These are phyloP conservation scores for Rapana venosa DNA, from an alignment of 2,888 invertebrate genomes.

Conservation along the genomic window DNA sequence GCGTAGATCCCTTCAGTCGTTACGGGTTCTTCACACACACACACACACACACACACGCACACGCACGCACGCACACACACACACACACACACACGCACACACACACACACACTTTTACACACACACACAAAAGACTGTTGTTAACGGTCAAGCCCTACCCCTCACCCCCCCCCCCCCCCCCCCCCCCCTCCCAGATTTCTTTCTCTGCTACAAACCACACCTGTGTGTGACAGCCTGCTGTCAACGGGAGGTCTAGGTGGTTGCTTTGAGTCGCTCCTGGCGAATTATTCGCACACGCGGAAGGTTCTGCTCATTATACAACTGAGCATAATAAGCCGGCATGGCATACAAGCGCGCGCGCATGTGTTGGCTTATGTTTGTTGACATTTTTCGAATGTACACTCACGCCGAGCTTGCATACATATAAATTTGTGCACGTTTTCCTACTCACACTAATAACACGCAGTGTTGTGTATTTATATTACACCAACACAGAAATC, in stretches of 20 bases:
- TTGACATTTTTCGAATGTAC: too few species aligned
- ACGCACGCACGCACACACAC: conserved; percentile 3
- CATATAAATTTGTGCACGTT: too few species aligned
- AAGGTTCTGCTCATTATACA: background rate
- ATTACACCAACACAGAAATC: too few species aligned
- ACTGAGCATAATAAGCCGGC: too few species aligned
- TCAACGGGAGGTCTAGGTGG: background rate
- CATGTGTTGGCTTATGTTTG: background rate
- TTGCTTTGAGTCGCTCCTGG: background rate
- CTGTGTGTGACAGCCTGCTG: background rate
- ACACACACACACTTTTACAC: background rate
- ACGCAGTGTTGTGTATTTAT: too few species aligned
- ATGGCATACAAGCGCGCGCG: background rate
- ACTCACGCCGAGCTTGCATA: too few species aligned
- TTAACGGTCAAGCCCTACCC: background rate
- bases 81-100: conserved; percentile 21
- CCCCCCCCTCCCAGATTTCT: background rate
- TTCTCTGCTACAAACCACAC: background rate
- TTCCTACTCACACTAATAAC: too few species aligned
- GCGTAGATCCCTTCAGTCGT: too few species aligned
- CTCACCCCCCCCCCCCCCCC: background rate
- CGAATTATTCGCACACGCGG: background rate
- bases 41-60: conserved; percentile 7
- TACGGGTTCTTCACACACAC: background rate
- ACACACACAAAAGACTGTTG: background rate